phyloP scores from a whole-genome alignment of 2,888 invertebrate species.

The Dascillus cervinus region DNA sequence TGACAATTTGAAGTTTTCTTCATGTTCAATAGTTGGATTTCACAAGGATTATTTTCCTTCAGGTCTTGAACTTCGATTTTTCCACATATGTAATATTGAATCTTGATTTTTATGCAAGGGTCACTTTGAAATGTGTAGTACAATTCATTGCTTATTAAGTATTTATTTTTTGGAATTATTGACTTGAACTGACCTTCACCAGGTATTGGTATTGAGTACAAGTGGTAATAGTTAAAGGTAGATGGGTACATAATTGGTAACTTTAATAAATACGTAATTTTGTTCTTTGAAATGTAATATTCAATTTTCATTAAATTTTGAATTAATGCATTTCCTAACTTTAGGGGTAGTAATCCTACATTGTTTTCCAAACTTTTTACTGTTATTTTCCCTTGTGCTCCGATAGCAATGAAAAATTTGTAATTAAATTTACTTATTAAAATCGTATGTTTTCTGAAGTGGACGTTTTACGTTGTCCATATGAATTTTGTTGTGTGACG shows the following conservation, averaged over 20 bases:
- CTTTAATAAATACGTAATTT: background rate
- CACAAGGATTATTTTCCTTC: background rate
- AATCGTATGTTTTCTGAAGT: background rate
- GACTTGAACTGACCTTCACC: background rate
- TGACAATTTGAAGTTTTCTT: background rate
- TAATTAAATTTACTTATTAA: too few relatives aligned
- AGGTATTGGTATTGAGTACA: conserved; percentile 1
- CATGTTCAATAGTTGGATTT: conserved; percentile 1
- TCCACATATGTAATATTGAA: background rate
- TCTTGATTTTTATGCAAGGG: conserved; percentile 1
- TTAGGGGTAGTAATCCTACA: conserved; percentile 8
- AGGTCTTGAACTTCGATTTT: background rate
- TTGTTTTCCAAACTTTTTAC: conserved; percentile 1
- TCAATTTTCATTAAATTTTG: background rate
- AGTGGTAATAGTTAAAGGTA: conserved; percentile 1
- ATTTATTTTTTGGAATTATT: conserved; percentile 1
- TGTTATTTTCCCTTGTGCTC: background rate
- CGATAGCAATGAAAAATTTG: background rate
- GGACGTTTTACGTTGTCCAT: background rate
- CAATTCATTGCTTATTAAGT: background rate
- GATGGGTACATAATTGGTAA: background rate
- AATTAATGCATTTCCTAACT: conserved; percentile 8
- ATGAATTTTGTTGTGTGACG: background rate
- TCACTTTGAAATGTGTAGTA: conserved; percentile 2
- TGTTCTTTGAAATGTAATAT: background rate